Evolutionary conservation across 1,140 invertebrate genomes (phyloP).

Genomic region (Drosophila asahinai): DNA sequence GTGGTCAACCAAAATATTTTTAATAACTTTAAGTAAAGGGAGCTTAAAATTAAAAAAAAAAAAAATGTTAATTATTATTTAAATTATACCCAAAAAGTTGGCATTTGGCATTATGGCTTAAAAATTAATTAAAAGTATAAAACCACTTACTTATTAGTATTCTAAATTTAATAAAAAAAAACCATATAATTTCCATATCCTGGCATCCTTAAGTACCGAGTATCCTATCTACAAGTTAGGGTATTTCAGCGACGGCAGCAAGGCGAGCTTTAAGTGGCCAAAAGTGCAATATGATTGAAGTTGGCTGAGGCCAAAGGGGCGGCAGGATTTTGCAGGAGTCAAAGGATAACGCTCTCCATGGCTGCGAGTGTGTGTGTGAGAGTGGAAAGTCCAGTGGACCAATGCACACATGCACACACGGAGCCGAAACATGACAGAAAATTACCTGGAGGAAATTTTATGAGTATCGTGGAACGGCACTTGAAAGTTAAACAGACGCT

Average conservation of each 20-base stretch:
- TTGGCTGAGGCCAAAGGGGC: slow-evolving; percentile 27
- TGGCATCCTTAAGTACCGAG: background rate
- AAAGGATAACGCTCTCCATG: slow-evolving; percentile 22
- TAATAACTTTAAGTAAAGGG: too few relatives aligned
- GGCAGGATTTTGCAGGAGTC: slow-evolving; percentile 28
- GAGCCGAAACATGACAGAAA: slow-evolving; percentile 61
- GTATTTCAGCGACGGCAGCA: slow-evolving; percentile 22
- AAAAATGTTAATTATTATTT: too few relatives aligned
- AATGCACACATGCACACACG: slow-evolving; percentile 44
- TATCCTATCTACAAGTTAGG: background rate
- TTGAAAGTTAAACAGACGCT: slow-evolving; percentile 81
- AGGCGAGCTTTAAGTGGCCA: slow-evolving; percentile 70
- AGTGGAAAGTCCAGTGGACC: slow-evolving; percentile 59
- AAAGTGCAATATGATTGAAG: slow-evolving; percentile 69
- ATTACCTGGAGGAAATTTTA: slow-evolving; percentile 83
- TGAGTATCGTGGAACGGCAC: slow-evolving; percentile 77
- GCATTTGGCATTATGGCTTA: too few relatives aligned
- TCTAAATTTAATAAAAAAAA: too few relatives aligned
- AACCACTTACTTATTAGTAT: too few relatives aligned
- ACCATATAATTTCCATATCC: too few relatives aligned
- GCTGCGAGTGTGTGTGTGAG: background rate
- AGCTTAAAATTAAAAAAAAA: too few relatives aligned
- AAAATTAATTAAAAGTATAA: too few relatives aligned
- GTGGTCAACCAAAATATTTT: too few relatives aligned
- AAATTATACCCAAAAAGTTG: too few relatives aligned